Conservation (phyloP, 2,797 vertebrate species). For the Crenuchus spilurus region DNA sequence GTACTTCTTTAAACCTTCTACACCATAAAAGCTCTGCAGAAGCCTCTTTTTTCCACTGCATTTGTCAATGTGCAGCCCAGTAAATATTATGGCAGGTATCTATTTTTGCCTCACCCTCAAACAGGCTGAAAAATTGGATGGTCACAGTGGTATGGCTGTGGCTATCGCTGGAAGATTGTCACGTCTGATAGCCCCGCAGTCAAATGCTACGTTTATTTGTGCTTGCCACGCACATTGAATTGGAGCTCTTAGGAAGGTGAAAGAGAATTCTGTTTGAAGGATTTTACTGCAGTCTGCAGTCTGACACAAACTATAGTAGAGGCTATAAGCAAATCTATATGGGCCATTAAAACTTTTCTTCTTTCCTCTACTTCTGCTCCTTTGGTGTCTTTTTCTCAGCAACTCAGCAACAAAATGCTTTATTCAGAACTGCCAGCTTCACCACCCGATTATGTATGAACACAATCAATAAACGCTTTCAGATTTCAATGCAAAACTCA, state of each 20-base stretch:
- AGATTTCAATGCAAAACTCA: neutral
- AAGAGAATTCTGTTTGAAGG: neutral
- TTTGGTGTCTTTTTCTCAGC: neutral
- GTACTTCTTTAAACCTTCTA: conserved; percentile 22
- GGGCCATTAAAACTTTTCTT: neutral
- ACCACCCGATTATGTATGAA: neutral
- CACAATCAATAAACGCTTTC: neutral
- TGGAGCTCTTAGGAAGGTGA: conserved; percentile 27
- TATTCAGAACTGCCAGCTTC: neutral
- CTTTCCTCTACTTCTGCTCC: neutral
- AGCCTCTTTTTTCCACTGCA: conserved; percentile 16
- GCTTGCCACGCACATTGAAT: conserved; percentile 28
- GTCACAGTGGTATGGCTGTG: conserved; percentile 41
- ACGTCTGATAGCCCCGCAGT: conserved; percentile 46
- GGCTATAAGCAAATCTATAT: neutral
- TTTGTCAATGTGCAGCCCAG: conserved; percentile 34
- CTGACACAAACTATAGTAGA: conserved; percentile 4
- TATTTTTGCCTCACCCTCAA: conserved; percentile 49
- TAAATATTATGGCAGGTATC: conserved; percentile 52
- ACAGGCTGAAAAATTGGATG: conserved; percentile 46
- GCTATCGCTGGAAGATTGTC: conserved; percentile 42
- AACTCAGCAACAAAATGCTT: neutral
- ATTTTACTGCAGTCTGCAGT: neutral
- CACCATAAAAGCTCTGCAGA: conserved; percentile 18
- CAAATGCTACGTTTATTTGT: conserved; percentile 52